A percentile compares a stretch with the other conserved stretches of the same genome.
Evolutionary conservation across 2,113 vertebrate species (phyloP).

Genomic region (Zeus faber): DNA sequence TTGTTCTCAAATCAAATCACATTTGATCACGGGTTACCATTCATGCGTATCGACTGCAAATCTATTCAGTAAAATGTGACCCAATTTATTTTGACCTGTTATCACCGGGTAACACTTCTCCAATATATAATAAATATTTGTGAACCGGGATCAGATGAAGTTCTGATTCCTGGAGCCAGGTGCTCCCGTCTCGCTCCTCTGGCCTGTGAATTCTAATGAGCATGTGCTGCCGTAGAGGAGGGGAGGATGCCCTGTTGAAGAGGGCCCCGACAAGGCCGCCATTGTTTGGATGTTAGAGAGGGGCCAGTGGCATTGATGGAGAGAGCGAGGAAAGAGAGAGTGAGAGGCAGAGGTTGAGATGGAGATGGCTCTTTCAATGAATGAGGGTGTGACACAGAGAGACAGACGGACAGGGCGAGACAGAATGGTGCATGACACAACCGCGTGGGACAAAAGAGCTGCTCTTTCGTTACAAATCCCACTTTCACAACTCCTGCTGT

Average conservation of each 20-base stretch:
- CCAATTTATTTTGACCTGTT: too few relatives aligned
- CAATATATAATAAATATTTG: too few relatives aligned
- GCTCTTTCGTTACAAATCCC: conserved; percentile 47
- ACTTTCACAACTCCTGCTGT: conserved; percentile 27
- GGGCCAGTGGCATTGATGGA: conserved; percentile 6
- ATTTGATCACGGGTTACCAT: too few relatives aligned
- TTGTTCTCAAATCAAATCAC: too few relatives aligned
- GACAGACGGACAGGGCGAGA: conserved; percentile 16
- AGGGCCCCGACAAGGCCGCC: conserved; percentile 58
- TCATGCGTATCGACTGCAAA: too few relatives aligned
- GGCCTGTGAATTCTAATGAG: conserved; percentile 64
- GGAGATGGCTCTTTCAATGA: too few relatives aligned
- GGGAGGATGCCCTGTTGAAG: conserved; percentile 33
- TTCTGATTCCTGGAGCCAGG: background rate
- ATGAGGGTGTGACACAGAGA: conserved; percentile 4
- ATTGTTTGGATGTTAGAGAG: conserved; percentile 47
- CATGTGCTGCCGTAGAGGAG: conserved; percentile 42
- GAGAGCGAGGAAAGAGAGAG: conserved; percentile 40
- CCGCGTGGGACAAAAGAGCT: conserved; percentile 22
- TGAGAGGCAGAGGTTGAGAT: background rate
- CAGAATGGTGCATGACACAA: conserved; percentile 25
- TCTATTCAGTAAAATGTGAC: too few relatives aligned
- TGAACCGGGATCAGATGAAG: too few relatives aligned
- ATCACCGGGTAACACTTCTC: too few relatives aligned
- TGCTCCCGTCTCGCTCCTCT: conserved; percentile 20